Percentiles rank a stretch among this genome's conserved stretches.
Conservation (phyloP, 64 coral and sea anemone genomes). For the Trachythela sp. region DNA sequence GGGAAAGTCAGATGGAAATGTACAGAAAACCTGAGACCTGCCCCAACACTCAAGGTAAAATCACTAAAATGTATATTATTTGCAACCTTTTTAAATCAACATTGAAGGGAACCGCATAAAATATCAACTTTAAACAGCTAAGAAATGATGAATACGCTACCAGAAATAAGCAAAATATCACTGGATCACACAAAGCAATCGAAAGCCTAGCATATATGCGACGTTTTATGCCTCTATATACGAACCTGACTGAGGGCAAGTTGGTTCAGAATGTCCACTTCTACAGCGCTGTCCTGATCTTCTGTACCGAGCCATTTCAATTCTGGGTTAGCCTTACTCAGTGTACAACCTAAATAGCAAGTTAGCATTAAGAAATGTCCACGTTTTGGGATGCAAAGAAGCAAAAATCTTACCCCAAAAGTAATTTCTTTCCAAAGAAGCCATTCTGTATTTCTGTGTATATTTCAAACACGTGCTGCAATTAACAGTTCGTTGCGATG, state of each 20-base stretch:
- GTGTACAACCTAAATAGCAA: background rate
- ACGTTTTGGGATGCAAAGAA: background rate
- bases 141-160: too few species aligned
- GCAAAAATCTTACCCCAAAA: background rate
- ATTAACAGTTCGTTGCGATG: background rate
- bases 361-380: background rate
- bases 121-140: background rate
- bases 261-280: slow-evolving; percentile 1
- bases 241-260: background rate
- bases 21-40: too few species aligned
- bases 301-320: background rate
- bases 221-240: background rate
- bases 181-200: background rate
- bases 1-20: too few species aligned
- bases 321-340: background rate
- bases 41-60: too few species aligned
- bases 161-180: background rate
- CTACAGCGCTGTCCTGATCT: background rate
- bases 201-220: background rate
- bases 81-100: too few species aligned
- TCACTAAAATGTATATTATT: too few species aligned
- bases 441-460: background rate
- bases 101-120: background rate
- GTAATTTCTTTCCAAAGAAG: background rate
- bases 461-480: background rate